Conservation (phyloP, 2,113 vertebrate species). For the Callithrix jacchus region DNA sequence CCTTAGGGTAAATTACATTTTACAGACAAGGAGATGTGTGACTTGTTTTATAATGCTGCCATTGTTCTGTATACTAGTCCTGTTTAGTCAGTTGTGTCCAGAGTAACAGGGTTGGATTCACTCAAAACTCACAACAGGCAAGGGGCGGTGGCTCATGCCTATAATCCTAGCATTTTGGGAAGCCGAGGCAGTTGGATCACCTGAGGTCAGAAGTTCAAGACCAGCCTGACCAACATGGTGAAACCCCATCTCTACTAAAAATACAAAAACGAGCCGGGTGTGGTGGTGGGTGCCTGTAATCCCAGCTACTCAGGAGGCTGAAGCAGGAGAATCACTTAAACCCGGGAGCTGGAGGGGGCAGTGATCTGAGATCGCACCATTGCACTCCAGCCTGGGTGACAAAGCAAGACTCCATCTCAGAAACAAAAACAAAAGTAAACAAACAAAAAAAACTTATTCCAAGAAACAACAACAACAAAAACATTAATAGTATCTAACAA, state of each 20-base stretch:
- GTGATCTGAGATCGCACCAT: not conserved
- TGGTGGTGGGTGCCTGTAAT: too few species aligned
- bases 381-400: not conserved
- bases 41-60: not conserved
- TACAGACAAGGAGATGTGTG: not conserved
- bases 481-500: not conserved
- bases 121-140: not conserved
- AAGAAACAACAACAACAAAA: not conserved
- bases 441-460: not conserved
- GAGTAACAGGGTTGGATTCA: not conserved
- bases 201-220: not conserved
- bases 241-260: too few species aligned
- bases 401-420: not conserved
- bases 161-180: not conserved
- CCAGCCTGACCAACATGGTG: too few species aligned
- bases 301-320: too few species aligned
- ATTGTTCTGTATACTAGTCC: not conserved
- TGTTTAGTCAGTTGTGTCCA: not conserved
- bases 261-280: too few species aligned
- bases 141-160: not conserved
- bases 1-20: not conserved
- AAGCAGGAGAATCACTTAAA: not conserved
- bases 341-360: not conserved
- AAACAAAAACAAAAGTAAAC: not conserved
- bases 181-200: not conserved